Conservation (phyloP, 2,888 invertebrate species). For the Gandaritis pyraliata region DNA sequence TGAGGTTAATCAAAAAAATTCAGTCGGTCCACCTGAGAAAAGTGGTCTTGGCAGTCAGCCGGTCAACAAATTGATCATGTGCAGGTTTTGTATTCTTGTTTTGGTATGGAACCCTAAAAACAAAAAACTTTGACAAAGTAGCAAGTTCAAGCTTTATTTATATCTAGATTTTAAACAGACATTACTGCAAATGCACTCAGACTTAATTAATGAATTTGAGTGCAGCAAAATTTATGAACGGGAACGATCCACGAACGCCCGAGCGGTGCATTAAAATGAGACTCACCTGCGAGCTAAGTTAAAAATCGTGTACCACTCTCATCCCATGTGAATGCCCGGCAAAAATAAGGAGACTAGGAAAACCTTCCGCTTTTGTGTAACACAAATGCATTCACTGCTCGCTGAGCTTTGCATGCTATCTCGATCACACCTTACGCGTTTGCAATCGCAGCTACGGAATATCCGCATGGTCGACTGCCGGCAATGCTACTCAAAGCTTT, state of each 20-base stretch:
- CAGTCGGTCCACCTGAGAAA: no score
- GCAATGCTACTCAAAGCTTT: slow-evolving; percentile 50
- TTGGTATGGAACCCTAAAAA: no score
- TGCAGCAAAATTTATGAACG: slow-evolving; percentile 37
- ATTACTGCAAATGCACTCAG: slow-evolving; percentile 29
- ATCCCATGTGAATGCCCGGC: slow-evolving; percentile 62
- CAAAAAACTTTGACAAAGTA: slow-evolving; percentile 11
- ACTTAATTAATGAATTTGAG: slow-evolving; percentile 50
- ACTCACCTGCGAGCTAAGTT: slow-evolving; percentile 73
- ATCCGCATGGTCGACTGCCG: slow-evolving; percentile 24
- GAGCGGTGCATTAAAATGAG: slow-evolving; percentile 65
- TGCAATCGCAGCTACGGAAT: slow-evolving; percentile 49
- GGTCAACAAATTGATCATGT: no score
- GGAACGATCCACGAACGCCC: slow-evolving; percentile 48
- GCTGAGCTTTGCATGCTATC: slow-evolving; percentile 49
- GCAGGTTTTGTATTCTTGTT: no score
- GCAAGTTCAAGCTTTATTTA: slow-evolving; percentile 7
- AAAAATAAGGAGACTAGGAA: slow-evolving; percentile 62
- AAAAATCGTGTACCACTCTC: slow-evolving; percentile 74
- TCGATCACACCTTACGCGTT: slow-evolving; percentile 53
- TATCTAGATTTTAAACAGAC: slow-evolving; percentile 20
- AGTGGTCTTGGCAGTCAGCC: no score
- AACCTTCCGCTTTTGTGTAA: slow-evolving; percentile 61
- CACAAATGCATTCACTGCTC: slow-evolving; percentile 58
- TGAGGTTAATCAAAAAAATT: no score